Evolutionary conservation across 1,140 invertebrate species (phyloP).

Genomic region (Coboldia fuscipes): DNA sequence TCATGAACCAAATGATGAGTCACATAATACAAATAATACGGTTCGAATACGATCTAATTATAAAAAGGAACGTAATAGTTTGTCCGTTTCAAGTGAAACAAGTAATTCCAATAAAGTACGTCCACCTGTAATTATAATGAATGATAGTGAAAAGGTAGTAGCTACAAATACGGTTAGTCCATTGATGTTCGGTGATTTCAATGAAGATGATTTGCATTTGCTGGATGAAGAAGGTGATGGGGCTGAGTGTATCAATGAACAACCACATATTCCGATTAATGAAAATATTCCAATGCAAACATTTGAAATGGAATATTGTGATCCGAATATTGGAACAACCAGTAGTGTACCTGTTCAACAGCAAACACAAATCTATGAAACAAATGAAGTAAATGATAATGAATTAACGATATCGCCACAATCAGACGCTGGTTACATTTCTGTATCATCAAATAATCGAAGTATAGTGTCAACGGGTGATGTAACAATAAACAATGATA

Average conservation of each 20-base stretch:
- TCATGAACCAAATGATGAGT: too few relatives aligned
- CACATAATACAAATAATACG: too few relatives aligned
- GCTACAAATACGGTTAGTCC: conserved; percentile 6
- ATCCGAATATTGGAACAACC: background rate
- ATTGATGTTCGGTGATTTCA: conserved; percentile 20
- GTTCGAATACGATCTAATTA: too few relatives aligned
- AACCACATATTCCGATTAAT: too few relatives aligned
- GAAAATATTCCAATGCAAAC: too few relatives aligned
- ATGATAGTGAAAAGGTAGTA: conserved; percentile 21
- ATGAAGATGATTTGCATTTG: conserved; percentile 18
- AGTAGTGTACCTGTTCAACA: background rate
- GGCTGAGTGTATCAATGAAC: background rate
- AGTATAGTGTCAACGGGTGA: background rate
- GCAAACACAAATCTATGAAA: background rate
- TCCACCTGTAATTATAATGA: conserved; percentile 35
- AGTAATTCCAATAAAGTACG: conserved; percentile 8
- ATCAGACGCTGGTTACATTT: conserved; percentile 1
- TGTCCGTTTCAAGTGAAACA: background rate
- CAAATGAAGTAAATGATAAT: background rate
- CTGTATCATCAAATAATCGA: background rate
- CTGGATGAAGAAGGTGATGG: conserved; percentile 9
- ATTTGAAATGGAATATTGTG: too few relatives aligned
- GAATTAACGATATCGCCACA: background rate
- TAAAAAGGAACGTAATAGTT: too few relatives aligned
- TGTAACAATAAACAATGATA: background rate